These are phyloP conservation scores for Ophonus ardosiacus DNA, from an alignment of 2,888 invertebrate genomes.

Conservation along the genomic window DNA sequence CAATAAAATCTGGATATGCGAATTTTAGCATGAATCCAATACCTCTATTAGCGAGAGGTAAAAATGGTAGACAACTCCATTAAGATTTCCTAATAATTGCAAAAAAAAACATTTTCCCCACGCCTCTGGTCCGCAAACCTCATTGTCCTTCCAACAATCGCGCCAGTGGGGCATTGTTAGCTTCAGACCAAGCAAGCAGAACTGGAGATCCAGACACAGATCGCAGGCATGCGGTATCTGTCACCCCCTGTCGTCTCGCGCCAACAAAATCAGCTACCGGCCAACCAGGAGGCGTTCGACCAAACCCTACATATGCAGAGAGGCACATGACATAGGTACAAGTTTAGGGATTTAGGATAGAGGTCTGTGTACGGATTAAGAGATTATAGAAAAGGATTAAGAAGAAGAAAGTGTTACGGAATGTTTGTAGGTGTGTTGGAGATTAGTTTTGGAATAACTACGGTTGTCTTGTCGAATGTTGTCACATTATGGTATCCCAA, in stretches of 20 bases:
- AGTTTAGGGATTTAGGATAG: neutral
- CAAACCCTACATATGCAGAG: neutral
- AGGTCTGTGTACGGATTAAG: neutral
- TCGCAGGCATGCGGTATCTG: neutral
- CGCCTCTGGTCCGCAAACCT: neutral
- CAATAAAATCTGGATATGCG: no score
- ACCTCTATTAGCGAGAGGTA: no score
- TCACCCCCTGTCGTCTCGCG: neutral
- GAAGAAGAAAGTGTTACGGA: neutral
- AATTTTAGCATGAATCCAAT: no score
- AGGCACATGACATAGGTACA: neutral
- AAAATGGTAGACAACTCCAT: no score
- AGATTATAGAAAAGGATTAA: neutral
- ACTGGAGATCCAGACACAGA: neutral
- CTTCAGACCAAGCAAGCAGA: neutral
- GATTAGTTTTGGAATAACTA: neutral
- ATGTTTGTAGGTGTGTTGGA: neutral
- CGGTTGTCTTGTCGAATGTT: no score
- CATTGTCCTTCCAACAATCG: neutral
- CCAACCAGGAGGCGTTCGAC: neutral
- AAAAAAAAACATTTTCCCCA: neutral
- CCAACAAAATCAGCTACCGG: neutral
- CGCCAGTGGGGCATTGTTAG: neutral
- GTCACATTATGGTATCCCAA: no score
- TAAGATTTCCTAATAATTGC: no score